Percentiles rank a stretch among this genome's conserved stretches.
These are phyloP conservation scores for Oryzias melastigma DNA, from an alignment of 2,113 vertebrate genomes.

Conservation along the genomic window DNA sequence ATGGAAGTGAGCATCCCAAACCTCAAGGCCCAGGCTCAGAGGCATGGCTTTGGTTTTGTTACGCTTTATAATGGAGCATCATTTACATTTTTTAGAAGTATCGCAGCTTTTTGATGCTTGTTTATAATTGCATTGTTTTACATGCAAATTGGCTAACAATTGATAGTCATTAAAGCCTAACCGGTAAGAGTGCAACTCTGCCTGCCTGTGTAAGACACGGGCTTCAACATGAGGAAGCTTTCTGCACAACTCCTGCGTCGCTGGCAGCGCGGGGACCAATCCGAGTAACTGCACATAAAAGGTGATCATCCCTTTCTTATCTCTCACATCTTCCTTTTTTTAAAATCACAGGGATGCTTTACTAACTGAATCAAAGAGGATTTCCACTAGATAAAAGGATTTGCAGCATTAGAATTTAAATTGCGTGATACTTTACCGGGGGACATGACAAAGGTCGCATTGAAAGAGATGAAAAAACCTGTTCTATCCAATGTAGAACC, in stretches of 20 bases:
- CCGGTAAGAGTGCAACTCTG: conserved; percentile 37
- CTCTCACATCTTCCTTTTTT: conserved; percentile 51
- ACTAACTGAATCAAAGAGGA: conserved; percentile 63
- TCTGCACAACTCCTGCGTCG: conserved; percentile 27
- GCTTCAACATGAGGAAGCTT: conserved; percentile 44
- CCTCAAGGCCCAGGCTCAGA: conserved; percentile 64
- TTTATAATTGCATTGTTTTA: conserved; percentile 76
- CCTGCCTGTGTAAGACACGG: conserved; percentile 43
- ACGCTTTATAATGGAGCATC: conserved; percentile 70
- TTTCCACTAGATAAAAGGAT: conserved; percentile 72
- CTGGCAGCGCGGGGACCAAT: conserved; percentile 30
- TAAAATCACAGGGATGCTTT: conserved; percentile 52
- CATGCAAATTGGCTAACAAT: conserved; percentile 73
- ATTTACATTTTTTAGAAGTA: conserved; percentile 77
- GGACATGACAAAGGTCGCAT: conserved; percentile 51
- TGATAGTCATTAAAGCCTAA: conserved; percentile 71
- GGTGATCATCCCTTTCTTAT: conserved; percentile 54
- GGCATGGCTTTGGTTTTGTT: conserved; percentile 70
- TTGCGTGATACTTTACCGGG: conserved; percentile 53
- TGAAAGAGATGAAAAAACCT: conserved; percentile 40
- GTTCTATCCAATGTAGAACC: conserved; percentile 24
- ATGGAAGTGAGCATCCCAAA: conserved; percentile 66
- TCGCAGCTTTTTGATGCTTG: conserved; percentile 69
- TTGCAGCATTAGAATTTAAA: conserved; percentile 63
- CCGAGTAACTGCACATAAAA: conserved; percentile 56